Evolutionary conservation across 2,113 vertebrate species (phyloP).

Genomic region (Puntigrus tetrazona): DNA sequence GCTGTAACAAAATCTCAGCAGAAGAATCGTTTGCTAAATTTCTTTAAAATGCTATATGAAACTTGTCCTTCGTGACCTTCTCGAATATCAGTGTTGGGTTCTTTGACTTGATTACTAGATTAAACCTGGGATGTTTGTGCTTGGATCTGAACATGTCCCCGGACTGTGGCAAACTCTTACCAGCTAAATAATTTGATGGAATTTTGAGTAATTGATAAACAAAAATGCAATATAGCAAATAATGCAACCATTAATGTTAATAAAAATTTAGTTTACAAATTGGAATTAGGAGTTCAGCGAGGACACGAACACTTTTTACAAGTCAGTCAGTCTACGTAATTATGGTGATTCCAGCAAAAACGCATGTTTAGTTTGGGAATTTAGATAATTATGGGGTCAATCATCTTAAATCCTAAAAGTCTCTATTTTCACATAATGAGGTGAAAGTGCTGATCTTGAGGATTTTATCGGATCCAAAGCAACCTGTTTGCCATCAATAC

Average conservation of each 20-base stretch:
- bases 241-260: neutral
- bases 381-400: neutral
- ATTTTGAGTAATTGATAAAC: neutral
- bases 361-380: neutral
- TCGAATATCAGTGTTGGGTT: neutral
- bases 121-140: neutral
- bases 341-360: neutral
- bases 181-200: neutral
- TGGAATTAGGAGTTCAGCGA: neutral
- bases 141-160: neutral
- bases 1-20: slow-evolving; percentile 11
- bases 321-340: neutral
- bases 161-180: neutral
- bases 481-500: neutral
- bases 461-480: slow-evolving; percentile 3
- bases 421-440: slow-evolving; percentile 30
- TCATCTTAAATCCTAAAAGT: slow-evolving; percentile 15
- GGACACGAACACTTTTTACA: neutral
- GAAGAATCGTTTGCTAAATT: slow-evolving; percentile 12
- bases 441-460: slow-evolving; percentile 3
- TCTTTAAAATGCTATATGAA: neutral
- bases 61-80: neutral
- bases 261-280: neutral
- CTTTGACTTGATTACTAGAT: neutral
- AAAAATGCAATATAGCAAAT: neutral